Evolutionary conservation across 2,797 vertebrate genomes (phyloP), one percentile per base, ranked within the genome.

Genomic region (Eospalax fontanierii): DNA sequence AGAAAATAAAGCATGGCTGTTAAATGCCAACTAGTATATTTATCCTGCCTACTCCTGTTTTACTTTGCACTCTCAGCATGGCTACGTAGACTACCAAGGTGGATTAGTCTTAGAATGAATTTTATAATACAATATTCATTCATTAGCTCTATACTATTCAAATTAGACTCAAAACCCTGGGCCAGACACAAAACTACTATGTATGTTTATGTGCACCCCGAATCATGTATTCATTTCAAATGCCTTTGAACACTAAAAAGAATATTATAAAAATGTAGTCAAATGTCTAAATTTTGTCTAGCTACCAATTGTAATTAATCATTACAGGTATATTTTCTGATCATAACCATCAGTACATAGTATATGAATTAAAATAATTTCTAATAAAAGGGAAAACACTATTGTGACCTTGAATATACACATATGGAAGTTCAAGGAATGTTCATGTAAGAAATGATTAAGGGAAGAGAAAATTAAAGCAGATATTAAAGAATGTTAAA

Each of bases 401-500:
- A 24, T n/a, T 54, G 4, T 87, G 54, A 87, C 68, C 84, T 86
- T 74, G 70, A 61, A 74, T 61, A 61, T 61, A 30, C 40, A 38
- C 18, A 61, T 24, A 61, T 21, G 50, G 35, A 43, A 61, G 57
- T 57, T 74, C 59, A 87, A 87, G 61, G 59, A 87, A 73, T 24
- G 6, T 50, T 33, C 38, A 38, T 40, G 1, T 9, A 40, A 86
- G 43, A 59, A 59, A 59, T 59, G 16, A 87, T 59, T 87, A 86
- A 86, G 68, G 71, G 68, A 74, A 40, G 6, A 59, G 10, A 87
- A 74, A 87, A 87, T 74, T 87, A 73, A 87, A 87, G 59, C 84
- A 87, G 68, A 86, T 87, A 74, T 87, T 73, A 86, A 86, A 24
- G 35, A 74, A 50, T 74, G 74, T 74, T 87, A 87, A 74, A 91